Evolutionary conservation across 2,888 invertebrate species (phyloP).

Genomic region (Danaus chrysippus): DNA sequence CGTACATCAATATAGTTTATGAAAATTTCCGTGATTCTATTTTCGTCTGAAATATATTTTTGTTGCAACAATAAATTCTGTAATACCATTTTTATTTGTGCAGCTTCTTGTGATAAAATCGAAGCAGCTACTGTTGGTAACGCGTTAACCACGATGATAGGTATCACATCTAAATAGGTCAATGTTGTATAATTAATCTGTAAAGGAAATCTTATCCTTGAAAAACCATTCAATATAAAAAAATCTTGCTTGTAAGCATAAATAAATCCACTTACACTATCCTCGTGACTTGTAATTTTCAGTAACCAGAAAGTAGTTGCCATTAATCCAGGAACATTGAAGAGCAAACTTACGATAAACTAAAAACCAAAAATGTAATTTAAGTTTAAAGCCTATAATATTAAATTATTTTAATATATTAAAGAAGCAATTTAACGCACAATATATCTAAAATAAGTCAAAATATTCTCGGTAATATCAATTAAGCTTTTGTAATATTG

Average conservation of each 20-base stretch:
- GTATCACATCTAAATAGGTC: slow-evolving; percentile 5
- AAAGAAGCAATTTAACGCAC: not conserved
- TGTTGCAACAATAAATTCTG: slow-evolving; percentile 17
- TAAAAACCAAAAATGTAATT: not conserved
- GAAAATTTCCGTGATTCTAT: slow-evolving; percentile 10
- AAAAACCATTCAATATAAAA: not conserved
- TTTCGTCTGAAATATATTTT: slow-evolving; percentile 17
- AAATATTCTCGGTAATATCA: not conserved
- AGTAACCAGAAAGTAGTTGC: not conserved
- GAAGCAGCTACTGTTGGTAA: slow-evolving; percentile 13
- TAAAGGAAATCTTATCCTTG: not conserved
- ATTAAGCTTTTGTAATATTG: not conserved
- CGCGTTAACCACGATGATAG: slow-evolving; percentile 9
- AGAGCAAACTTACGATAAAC: not conserved
- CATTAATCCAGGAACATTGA: slow-evolving; percentile 3
- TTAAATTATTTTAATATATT: no score
- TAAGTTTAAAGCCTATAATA: no score
- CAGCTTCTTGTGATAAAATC: slow-evolving; percentile 9
- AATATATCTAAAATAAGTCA: not conserved
- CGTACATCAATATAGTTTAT: slow-evolving; percentile 21
- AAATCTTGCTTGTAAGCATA: not conserved
- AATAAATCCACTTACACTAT: not conserved
- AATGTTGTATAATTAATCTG: not conserved
- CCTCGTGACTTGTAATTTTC: not conserved
- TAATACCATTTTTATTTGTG: slow-evolving; percentile 16